These are phyloP conservation scores for Caenorhabditis briggsae DNA, from an alignment of 1,140 invertebrate species.

Conservation along the genomic window DNA sequence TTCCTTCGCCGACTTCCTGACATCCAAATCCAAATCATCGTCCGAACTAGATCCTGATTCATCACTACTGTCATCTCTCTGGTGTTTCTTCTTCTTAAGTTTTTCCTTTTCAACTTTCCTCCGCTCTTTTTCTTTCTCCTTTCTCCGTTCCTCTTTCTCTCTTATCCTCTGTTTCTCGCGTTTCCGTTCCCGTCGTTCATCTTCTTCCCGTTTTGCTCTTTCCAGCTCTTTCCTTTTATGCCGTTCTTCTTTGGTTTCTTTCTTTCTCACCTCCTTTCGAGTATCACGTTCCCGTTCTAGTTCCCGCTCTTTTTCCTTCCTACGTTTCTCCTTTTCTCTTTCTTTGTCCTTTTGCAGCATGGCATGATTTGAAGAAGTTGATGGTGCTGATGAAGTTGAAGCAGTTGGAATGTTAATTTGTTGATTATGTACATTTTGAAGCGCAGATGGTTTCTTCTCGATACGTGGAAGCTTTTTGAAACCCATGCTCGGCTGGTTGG, in stretches of 20 bases:
- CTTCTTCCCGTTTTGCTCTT: constrained; percentile 3
- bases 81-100: constrained; percentile 30
- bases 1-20: constrained; percentile 8
- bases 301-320: background rate
- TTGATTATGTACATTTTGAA: constrained; percentile 33
- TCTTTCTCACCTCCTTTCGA: constrained; percentile 10
- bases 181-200: constrained; percentile 11
- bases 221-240: constrained; percentile 20
- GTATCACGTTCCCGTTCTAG: constrained; percentile 30
- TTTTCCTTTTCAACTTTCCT: constrained; percentile 24
- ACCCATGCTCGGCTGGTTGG: constrained; percentile 21
- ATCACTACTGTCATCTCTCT: constrained; percentile 12
- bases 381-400: background rate
- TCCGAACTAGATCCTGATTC: constrained; percentile 4
- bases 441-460: constrained; percentile 33
- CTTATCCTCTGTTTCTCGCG: constrained; percentile 10
- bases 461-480: constrained; percentile 16
- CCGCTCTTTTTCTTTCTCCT: constrained; percentile 36
- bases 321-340: constrained; percentile 8
- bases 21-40: constrained; percentile 9
- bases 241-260: constrained; percentile 23
- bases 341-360: constrained; percentile 15
- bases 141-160: constrained; percentile 14
- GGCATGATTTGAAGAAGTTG: background rate
- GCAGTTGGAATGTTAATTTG: background rate